Conservation (phyloP, 2,888 invertebrate species). For the Drosophila mettleri region DNA sequence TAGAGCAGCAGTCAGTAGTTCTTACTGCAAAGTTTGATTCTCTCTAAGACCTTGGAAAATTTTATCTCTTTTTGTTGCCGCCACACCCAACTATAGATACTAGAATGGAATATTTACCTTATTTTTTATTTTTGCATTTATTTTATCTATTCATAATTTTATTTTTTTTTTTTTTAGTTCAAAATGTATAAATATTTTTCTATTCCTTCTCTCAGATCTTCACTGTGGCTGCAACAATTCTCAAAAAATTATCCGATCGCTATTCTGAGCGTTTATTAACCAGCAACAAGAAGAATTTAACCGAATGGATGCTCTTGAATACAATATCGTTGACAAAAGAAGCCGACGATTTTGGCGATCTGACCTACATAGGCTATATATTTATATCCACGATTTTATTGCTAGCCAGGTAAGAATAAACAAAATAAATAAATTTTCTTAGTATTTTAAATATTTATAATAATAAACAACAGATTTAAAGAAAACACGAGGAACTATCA, state of each 20-base stretch:
- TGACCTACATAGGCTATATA: constrained; percentile 59
- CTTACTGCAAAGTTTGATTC: too few relatives aligned
- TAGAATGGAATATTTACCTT: too few relatives aligned
- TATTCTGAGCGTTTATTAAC: constrained; percentile 61
- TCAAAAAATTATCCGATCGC: constrained; percentile 63
- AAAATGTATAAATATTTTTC: not conserved
- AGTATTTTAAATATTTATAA: not conserved
- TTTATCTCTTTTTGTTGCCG: not conserved
- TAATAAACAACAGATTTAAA: constrained; percentile 52
- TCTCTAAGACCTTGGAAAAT: not conserved
- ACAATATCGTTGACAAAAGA: constrained; percentile 61
- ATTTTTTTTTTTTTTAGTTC: not conserved
- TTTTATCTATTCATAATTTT: too few relatives aligned
- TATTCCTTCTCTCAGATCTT: constrained; percentile 29
- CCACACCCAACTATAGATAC: too few relatives aligned
- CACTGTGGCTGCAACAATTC: constrained; percentile 46
- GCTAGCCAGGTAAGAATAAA: constrained; percentile 47
- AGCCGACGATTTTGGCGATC: constrained; percentile 59
- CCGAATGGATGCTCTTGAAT: constrained; percentile 64
- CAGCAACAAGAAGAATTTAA: constrained; percentile 49
- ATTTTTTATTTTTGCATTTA: too few relatives aligned
- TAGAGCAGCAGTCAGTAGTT: too few relatives aligned
- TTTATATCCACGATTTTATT: constrained; percentile 60
- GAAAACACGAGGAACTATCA: constrained; percentile 52
- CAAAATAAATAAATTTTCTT: not conserved